A percentile compares a stretch with the other conserved stretches of the same genome.
These are phyloP conservation scores for Brachyptera risi DNA, from an alignment of 2,888 invertebrate genomes.

Conservation along the genomic window DNA sequence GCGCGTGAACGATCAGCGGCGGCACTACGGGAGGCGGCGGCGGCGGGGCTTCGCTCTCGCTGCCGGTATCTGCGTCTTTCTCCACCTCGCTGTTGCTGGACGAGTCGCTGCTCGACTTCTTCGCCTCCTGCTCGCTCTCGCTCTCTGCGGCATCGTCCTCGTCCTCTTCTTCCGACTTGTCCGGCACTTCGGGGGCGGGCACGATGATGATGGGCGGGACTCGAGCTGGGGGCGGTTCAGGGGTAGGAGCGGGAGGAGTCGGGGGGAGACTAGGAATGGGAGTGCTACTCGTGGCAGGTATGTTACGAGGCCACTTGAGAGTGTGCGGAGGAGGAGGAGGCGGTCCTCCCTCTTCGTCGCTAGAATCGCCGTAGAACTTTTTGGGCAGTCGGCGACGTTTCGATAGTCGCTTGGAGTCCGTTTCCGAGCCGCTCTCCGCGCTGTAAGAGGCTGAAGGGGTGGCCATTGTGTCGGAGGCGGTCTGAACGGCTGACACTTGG, in stretches of 20 bases:
- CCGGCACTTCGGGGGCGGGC: slow-evolving; percentile 13
- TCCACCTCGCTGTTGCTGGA: slow-evolving; percentile 31
- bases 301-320: slow-evolving; percentile 76
- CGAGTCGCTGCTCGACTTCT: slow-evolving; percentile 42
- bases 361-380: slow-evolving; percentile 83
- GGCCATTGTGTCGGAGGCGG: slow-evolving; percentile 17
- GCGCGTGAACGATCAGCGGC: slow-evolving; percentile 21
- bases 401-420: slow-evolving; percentile 62
- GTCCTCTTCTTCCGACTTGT: slow-evolving; percentile 36
- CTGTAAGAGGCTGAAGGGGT: slow-evolving; percentile 39
- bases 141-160: slow-evolving; percentile 41
- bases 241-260: slow-evolving; percentile 23
- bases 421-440: slow-evolving; percentile 47
- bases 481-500: neutral
- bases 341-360: slow-evolving; percentile 73
- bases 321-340: too few species aligned
- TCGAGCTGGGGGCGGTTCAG: slow-evolving; percentile 23
- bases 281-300: slow-evolving; percentile 48
- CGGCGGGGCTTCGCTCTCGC: slow-evolving; percentile 32
- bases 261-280: slow-evolving; percentile 35
- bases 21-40: slow-evolving; percentile 9
- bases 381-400: slow-evolving; percentile 78
- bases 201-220: neutral
- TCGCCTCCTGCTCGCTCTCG: slow-evolving; percentile 40
- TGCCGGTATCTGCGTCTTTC: slow-evolving; percentile 38